phyloP scores from a whole-genome alignment of 2,888 invertebrate genomes.

The Drosophila paranaensis region DNA sequence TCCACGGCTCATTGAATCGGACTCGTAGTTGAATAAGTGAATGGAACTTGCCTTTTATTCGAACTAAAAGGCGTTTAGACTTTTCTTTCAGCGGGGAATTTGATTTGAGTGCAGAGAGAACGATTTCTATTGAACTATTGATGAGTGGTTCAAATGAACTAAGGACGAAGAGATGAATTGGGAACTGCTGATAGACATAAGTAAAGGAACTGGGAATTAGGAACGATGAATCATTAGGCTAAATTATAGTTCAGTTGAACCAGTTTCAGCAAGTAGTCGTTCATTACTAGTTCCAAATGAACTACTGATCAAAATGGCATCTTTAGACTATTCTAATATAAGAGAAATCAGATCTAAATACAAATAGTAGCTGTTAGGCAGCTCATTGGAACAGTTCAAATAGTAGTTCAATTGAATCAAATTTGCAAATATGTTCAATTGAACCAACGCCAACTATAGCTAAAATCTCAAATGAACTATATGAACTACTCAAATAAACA shows the following conservation, averaged over 20 bases:
- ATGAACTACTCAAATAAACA: no score
- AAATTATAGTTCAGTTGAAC: background rate
- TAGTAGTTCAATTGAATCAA: background rate
- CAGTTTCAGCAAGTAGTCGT: no score
- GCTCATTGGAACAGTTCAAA: background rate
- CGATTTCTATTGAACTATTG: background rate
- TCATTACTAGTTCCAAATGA: background rate
- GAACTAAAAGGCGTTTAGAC: background rate
- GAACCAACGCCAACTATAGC: background rate
- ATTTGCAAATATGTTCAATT: background rate
- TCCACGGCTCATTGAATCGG: background rate
- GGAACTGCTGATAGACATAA: background rate
- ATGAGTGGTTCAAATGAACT: background rate
- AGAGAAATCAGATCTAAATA: no score
- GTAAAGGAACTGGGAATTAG: no score
- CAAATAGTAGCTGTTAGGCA: no score
- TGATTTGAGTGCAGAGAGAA: conserved; percentile 1
- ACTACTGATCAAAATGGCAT: background rate
- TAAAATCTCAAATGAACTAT: background rate
- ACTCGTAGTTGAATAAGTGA: background rate
- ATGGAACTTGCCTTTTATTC: background rate
- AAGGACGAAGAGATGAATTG: background rate
- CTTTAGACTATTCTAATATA: no score
- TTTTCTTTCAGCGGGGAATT: background rate
- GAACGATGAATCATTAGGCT: background rate